Evolutionary conservation across 2,888 invertebrate genomes (phyloP).

Genomic region (Hylaea fasciaria): DNA sequence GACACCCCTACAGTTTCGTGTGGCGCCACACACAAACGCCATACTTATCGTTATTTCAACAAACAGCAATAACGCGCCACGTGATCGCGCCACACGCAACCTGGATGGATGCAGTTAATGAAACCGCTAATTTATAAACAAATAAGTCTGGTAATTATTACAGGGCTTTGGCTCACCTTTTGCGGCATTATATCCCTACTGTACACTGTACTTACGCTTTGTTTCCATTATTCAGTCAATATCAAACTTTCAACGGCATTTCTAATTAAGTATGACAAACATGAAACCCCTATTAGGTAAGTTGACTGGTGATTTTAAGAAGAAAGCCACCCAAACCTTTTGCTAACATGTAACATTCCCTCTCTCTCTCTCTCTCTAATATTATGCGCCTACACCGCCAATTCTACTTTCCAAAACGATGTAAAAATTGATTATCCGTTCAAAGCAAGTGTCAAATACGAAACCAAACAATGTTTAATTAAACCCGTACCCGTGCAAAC

Average conservation of each 20-base stretch:
- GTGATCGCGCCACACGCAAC: constrained; percentile 39
- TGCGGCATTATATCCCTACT: neutral
- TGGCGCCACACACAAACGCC: constrained; percentile 24
- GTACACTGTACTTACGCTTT: no score
- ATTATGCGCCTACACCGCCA: no score
- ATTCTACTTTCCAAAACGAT: no score
- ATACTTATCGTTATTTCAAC: constrained; percentile 50
- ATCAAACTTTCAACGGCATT: no score
- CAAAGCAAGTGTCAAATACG: constrained; percentile 27
- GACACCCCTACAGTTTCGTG: constrained; percentile 34
- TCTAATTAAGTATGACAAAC: no score
- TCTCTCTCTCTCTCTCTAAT: no score
- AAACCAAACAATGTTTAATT: constrained; percentile 49
- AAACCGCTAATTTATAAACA: constrained; percentile 43
- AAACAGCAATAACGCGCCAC: constrained; percentile 40
- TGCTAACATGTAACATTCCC: no score
- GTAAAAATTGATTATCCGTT: no score
- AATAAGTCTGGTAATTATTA: constrained; percentile 41
- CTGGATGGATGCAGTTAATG: constrained; percentile 37
- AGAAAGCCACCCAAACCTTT: no score
- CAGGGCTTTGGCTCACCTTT: neutral
- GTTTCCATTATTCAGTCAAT: neutral
- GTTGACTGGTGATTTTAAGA: no score
- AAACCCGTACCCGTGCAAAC: constrained; percentile 47
- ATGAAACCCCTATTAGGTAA: neutral